Conservation (phyloP, 2,113 vertebrate species). For the Neolamprologus brichardi region DNA sequence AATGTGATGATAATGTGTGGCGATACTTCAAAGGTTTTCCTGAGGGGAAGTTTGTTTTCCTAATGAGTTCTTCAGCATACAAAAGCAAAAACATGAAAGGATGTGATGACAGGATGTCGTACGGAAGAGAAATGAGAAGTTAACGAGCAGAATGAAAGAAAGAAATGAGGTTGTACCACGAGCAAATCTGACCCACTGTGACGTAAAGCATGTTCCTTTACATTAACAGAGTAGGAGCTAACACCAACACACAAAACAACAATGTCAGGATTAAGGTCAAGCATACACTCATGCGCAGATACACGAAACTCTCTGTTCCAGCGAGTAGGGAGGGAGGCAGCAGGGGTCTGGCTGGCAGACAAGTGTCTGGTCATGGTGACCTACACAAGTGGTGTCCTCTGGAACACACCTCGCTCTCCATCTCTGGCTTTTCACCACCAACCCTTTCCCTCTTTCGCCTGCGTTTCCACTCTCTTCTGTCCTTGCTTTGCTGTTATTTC, state of each 20-base stretch:
- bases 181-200: background rate
- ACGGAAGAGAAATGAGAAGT: background rate
- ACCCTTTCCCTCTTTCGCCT: background rate
- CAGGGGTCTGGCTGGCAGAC: conserved; percentile 25
- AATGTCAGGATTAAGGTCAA: conserved; percentile 14
- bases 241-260: background rate
- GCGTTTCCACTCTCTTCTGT: background rate
- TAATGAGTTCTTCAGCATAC: background rate
- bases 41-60: background rate
- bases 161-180: background rate
- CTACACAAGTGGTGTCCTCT: conserved; percentile 38
- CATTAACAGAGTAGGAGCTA: background rate
- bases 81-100: background rate
- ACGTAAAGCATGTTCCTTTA: background rate
- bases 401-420: conserved; percentile 16
- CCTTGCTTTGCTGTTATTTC: background rate
- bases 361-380: conserved; percentile 48
- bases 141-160: background rate
- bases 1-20: background rate
- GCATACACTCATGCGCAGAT: background rate
- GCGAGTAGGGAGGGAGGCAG: background rate
- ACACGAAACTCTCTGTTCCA: background rate
- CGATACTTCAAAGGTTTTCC: background rate
- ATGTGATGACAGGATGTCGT: background rate
- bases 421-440: background rate